Evolutionary conservation across 2,113 vertebrate species (phyloP).

Genomic region (Cavia aperea): DNA sequence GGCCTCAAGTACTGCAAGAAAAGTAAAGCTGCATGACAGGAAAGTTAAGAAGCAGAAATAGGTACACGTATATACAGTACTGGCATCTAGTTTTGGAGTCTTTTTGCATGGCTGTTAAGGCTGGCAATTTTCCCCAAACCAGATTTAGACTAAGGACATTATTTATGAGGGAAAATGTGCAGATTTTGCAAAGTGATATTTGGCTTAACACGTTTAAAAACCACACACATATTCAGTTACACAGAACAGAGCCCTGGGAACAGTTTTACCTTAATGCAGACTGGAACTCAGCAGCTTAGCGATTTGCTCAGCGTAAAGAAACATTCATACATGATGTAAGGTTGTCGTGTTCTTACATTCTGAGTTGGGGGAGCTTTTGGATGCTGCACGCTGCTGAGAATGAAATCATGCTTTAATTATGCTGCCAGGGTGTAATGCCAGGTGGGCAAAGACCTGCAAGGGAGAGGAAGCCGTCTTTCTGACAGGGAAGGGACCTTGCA

Average conservation of each 20-base stretch:
- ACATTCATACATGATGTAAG: not conserved
- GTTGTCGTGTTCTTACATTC: not conserved
- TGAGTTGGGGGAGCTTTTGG: not conserved
- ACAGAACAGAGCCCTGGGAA: not conserved
- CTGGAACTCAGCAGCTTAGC: not conserved
- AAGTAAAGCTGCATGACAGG: not conserved
- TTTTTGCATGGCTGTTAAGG: slow-evolving; percentile 1
- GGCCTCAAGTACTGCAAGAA: not conserved
- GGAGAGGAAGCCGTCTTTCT: not conserved
- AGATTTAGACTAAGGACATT: not conserved
- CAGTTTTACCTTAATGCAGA: not conserved
- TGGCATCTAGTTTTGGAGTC: not conserved
- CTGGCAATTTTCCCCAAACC: not conserved
- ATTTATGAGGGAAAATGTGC: not conserved
- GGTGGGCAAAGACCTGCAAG: not conserved
- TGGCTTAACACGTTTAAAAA: not conserved
- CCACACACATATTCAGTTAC: not conserved
- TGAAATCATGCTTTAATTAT: not conserved
- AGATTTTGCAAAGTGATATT: slow-evolving; percentile 19
- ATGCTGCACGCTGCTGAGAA: not conserved
- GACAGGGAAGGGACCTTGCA: not conserved
- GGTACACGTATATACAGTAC: not conserved
- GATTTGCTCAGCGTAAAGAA: not conserved
- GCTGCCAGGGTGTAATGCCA: not conserved
- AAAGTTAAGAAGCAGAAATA: not conserved